These are phyloP conservation scores for Littorina saxatilis DNA, from an alignment of 1,140 invertebrate genomes.

Conservation along the genomic window DNA sequence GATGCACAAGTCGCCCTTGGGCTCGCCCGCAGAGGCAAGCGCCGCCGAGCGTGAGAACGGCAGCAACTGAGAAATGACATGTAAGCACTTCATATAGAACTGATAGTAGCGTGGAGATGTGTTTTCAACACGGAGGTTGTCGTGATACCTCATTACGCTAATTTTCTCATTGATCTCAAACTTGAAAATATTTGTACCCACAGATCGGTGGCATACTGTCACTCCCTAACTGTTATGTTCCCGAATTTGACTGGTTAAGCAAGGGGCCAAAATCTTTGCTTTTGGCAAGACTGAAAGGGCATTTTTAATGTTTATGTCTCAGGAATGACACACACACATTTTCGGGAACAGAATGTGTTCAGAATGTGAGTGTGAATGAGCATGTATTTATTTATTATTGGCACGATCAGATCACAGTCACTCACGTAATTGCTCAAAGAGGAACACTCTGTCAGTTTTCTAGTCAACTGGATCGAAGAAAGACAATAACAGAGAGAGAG, in stretches of 20 bases:
- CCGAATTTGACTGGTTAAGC: background rate
- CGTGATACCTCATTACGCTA: too few species aligned
- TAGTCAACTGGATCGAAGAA: too few species aligned
- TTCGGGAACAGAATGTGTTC: too few species aligned
- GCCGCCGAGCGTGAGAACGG: slow-evolving; percentile 1
- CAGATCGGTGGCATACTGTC: background rate
- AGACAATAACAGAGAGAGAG: background rate
- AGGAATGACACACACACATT: too few species aligned
- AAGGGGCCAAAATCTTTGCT: too few species aligned
- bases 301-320: too few species aligned
- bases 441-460: background rate
- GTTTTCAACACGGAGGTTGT: background rate
- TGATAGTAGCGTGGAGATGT: background rate
- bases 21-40: background rate
- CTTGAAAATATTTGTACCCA: background rate
- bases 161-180: too few species aligned
- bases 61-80: background rate
- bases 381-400: too few species aligned
- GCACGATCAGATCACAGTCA: background rate
- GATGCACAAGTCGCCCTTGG: background rate
- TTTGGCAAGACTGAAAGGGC: too few species aligned
- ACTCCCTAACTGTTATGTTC: background rate
- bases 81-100: background rate
- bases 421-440: background rate
- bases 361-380: too few species aligned